A percentile compares a stretch with the other conserved stretches of the same genome.
These are phyloP conservation scores for Caenorhabditis imperialis DNA, from an alignment of 2,888 invertebrate species.

Conservation along the genomic window DNA sequence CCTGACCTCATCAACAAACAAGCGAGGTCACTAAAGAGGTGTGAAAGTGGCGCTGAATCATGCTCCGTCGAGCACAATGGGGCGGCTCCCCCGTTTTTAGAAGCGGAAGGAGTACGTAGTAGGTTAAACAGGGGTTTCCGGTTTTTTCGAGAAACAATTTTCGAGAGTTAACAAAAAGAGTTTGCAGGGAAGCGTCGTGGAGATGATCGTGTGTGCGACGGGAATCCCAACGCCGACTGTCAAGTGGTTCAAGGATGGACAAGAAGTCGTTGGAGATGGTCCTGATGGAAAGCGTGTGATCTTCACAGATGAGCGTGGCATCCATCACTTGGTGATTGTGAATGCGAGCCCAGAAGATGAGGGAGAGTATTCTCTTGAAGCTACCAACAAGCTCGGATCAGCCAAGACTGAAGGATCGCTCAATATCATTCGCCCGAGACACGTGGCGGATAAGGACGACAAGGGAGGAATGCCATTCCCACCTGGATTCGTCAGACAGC, in stretches of 20 bases:
- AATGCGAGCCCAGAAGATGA: conserved; percentile 77
- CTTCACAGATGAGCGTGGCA: conserved; percentile 77
- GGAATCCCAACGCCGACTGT: conserved; percentile 79
- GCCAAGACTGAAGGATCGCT: conserved; percentile 74
- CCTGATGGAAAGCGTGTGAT: conserved; percentile 71
- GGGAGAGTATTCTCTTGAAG: conserved; percentile 77
- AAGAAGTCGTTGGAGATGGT: conserved; percentile 72
- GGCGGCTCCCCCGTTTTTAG: too few species aligned
- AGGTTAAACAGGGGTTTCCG: too few species aligned
- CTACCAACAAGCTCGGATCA: conserved; percentile 78
- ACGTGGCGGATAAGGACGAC: conserved; percentile 56
- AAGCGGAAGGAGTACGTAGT: too few species aligned
- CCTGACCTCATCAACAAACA: conserved; percentile 51
- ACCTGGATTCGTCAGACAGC: conserved; percentile 78
- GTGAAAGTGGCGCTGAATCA: conserved; percentile 43
- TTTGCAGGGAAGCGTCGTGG: conserved; percentile 77
- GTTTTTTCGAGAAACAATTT: too few species aligned
- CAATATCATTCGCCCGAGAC: conserved; percentile 73
- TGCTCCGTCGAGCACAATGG: conserved; percentile 50
- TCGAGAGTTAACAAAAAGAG: too few species aligned
- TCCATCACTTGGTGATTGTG: conserved; percentile 76
- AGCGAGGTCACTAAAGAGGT: conserved; percentile 20
- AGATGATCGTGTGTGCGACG: conserved; percentile 78
- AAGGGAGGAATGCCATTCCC: conserved; percentile 74
- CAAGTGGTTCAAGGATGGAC: conserved; percentile 78